These are phyloP conservation scores for Paedocypris micromegethes DNA, from an alignment of 2,797 vertebrate species.

Conservation along the genomic window DNA sequence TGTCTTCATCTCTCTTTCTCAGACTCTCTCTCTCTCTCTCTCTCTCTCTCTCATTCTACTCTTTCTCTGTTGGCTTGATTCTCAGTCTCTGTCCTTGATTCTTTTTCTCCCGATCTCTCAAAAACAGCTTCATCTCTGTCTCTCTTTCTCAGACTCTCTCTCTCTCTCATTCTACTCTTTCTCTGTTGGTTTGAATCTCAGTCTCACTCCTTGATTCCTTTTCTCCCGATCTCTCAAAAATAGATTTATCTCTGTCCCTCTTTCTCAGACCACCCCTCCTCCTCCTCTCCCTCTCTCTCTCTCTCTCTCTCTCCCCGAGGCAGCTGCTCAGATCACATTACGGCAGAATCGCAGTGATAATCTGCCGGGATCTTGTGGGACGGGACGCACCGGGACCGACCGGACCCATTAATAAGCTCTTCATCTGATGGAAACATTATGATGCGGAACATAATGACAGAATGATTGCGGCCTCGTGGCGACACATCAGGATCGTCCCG, in stretches of 20 bases:
- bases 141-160: conserved; percentile 19
- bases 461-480: conserved; percentile 14
- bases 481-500: conserved; percentile 10
- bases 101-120: too few relatives aligned
- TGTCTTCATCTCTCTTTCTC: not conserved
- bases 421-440: conserved; percentile 21
- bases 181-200: too few relatives aligned
- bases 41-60: not conserved
- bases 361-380: conserved; percentile 31
- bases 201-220: too few relatives aligned
- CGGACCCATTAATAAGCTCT: conserved; percentile 11
- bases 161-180: not conserved
- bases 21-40: not conserved
- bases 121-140: too few relatives aligned
- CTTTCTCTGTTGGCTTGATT: too few relatives aligned
- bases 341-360: conserved; percentile 26
- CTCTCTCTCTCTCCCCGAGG: conserved; percentile 20
- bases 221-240: too few relatives aligned
- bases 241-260: not conserved
- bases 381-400: conserved; percentile 19
- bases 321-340: conserved; percentile 37
- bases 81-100: too few relatives aligned
- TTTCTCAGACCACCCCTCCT: not conserved
- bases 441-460: conserved; percentile 13
- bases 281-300: conserved; percentile 9